Evolutionary conservation across 2,797 vertebrate genomes (phyloP).

Genomic region (Syngnathus rostellatus): DNA sequence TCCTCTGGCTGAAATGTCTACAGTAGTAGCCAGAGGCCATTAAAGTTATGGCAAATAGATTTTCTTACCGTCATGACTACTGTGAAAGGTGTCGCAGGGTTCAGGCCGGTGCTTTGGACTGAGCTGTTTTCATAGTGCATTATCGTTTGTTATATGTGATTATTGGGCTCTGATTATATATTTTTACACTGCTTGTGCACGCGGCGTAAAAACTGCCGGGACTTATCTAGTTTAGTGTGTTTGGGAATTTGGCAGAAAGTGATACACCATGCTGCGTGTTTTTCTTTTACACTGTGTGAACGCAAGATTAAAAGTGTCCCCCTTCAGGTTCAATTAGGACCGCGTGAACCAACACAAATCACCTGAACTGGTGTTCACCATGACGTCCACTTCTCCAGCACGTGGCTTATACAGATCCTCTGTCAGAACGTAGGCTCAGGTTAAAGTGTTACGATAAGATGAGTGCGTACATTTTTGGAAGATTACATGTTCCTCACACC

Average conservation of each 20-base stretch:
- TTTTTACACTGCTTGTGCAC: too few species aligned
- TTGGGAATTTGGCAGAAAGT: too few species aligned
- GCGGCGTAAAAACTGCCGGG: neutral
- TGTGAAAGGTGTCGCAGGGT: constrained; percentile 10
- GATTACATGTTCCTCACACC: constrained; percentile 22
- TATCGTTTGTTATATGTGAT: neutral
- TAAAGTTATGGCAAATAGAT: constrained; percentile 17
- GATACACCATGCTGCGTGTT: too few species aligned
- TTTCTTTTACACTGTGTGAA: neutral
- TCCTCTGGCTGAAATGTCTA: constrained; percentile 15
- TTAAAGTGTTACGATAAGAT: constrained; percentile 13
- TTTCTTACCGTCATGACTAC: constrained; percentile 25
- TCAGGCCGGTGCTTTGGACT: constrained; percentile 18
- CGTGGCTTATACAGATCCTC: constrained; percentile 26
- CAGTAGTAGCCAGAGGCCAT: constrained; percentile 22
- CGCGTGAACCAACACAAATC: neutral
- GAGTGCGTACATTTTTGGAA: constrained; percentile 24
- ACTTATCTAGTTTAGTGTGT: too few species aligned
- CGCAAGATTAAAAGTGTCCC: neutral
- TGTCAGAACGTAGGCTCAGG: constrained; percentile 7
- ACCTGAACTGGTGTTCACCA: neutral
- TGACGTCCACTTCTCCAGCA: constrained; percentile 12
- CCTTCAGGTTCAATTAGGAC: neutral
- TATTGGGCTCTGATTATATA: too few species aligned
- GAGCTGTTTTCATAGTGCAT: constrained; percentile 24